Evolutionary conservation across 1,140 invertebrate species (phyloP).

Genomic region (Heliconius himera): DNA sequence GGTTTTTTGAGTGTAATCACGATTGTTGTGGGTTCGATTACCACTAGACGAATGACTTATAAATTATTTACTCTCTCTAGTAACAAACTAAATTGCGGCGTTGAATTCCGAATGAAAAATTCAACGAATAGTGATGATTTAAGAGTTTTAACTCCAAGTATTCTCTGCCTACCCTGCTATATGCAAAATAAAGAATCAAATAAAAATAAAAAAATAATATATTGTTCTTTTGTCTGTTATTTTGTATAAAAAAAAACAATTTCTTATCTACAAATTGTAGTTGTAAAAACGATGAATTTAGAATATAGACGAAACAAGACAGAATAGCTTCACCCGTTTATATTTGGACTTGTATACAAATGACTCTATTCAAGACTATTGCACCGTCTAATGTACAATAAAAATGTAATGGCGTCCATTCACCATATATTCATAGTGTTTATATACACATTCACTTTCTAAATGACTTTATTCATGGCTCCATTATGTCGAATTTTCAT

Average conservation of each 20-base stretch:
- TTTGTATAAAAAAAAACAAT: neutral
- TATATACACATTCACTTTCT: neutral
- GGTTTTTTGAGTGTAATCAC: no score
- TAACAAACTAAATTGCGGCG: no score
- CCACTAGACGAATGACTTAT: no score
- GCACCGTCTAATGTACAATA: neutral
- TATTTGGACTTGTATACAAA: slow-evolving; percentile 3
- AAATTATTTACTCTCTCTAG: no score
- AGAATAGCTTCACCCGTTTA: neutral
- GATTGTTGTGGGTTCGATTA: no score
- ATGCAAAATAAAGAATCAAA: no score
- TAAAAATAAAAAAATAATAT: no score
- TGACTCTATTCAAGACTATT: slow-evolving; percentile 4
- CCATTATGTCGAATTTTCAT: neutral
- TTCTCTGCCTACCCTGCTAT: no score
- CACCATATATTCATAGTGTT: slow-evolving; percentile 4
- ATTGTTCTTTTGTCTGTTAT: no score
- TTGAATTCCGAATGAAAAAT: no score
- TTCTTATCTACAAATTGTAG: neutral
- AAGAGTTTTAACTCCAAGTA: no score
- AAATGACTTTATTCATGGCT: neutral
- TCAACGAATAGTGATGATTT: no score
- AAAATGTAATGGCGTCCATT: slow-evolving; percentile 14
- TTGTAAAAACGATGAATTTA: neutral
- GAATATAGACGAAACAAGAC: neutral